Base-by-base conservation (phyloP, 2,888 invertebrate species). In the Carpatolechia fugitivella region DNA sequence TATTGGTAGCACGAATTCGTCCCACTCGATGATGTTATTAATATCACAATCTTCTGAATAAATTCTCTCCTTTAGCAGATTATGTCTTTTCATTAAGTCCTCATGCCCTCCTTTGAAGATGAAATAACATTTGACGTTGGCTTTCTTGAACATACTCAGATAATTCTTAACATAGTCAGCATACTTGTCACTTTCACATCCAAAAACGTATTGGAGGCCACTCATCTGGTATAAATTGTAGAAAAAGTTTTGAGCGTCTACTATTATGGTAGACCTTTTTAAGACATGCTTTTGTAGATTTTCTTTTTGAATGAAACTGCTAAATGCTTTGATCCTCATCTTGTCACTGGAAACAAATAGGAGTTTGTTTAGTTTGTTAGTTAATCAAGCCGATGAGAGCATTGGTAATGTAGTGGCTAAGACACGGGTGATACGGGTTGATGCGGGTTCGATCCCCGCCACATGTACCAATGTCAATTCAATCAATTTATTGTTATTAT, bases 41-140 rank as follows among this genome's bases (percentile, higher is more conserved):
- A 24, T 13, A 7, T 14, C 13, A 24, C 5, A n/a, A 16, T 18
- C 7, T 24, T 7, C 7, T 1, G 13, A 6, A 29, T 24, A 13
- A 13, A 24, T 6, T 4, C 24, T 24, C 24, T 29, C 44, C 11
- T 44, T 24, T 3, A 29, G 7, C 16, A 6, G 31, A 1, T 10
- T 18, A n/a, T 11, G 44, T 3, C 29, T 11, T 29, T 29, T 44
- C 29, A 13, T 29, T 13, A 10, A 33, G 11, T 48, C 48, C 31
- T 48, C 10, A 31, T 72, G 63, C 0, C 76, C 73, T 2, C 78
- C 76, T 65, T 80, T 73, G 44, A 80, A 68, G n/a, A 81, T 49
- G 29, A 77, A 60, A 50, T 68, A 69, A 40, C 77, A 78, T 51
- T 62, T 65, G 0, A 80, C 56, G 18, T 75, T 71, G 5, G 75